Base-by-base conservation (phyloP, 2,797 vertebrate species). In the Darevskia mixta region DNA sequence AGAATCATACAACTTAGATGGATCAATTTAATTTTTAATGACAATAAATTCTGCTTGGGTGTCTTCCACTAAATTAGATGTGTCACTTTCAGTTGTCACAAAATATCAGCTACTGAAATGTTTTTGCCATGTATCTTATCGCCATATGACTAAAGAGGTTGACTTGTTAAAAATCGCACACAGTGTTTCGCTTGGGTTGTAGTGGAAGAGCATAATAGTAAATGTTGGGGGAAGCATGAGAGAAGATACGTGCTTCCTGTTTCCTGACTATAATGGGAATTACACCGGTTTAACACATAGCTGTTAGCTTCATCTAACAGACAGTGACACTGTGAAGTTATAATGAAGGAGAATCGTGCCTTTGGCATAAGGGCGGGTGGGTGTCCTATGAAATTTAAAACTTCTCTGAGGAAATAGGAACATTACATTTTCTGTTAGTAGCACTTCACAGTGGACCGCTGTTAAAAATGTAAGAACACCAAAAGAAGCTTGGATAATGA, bases 251-350 rank as follows among this genome's bases (percentile, higher is more conserved):
- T 49, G 20, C 49, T 41, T 83, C 45, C 73, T 80, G 83, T 64
- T 85, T 85, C 77, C 77, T 75, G 55, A 85, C 15, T 80, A 38
- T 49, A 45, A 18, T 17, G 73, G 66, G 85, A 85, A 88, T 88
- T 85, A 88, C 49, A 73, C 18, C 73, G 38, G 69, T 35, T 80
- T 85, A 29, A 75, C 82, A 88, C 32, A 20, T 85, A 66, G 18
- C 38, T 85, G 55, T 75, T 61, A 73, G 55, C 20, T 72, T 79
- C 29, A 79, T 79, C 18, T 72, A 32, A 55, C n/a, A 79, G 81
- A 83, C 5, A 35, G 38, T 80, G 69, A 85, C 29, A 23, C n/a
- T 75, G 67, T 41, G 79, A 84, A 84, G 67, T 66, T 85, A 9
- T 72, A 81, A 45, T 45, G 23, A 55, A 17, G 1, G 9, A 9